Evolutionary conservation across 2,888 invertebrate genomes (phyloP).

Genomic region (Drosophila acutilabella): DNA sequence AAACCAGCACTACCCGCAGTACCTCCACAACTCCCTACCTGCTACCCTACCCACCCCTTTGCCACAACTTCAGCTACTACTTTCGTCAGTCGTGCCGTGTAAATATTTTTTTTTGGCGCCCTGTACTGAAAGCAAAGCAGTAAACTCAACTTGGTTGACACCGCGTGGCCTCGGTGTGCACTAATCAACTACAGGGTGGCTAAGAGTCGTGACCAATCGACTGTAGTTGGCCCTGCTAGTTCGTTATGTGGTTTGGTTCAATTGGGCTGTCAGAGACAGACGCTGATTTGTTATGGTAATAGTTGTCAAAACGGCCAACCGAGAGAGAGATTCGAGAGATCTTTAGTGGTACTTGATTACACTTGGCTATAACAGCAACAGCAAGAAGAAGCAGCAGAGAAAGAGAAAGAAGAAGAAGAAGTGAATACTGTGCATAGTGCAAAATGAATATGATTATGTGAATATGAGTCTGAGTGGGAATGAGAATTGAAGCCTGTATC

Average conservation of each 20-base stretch:
- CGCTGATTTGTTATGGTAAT: constrained; percentile 78
- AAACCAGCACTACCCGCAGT: not conserved
- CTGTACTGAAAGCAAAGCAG: not conserved
- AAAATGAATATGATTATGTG: constrained; percentile 26
- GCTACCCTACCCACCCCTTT: not conserved
- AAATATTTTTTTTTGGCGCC: constrained; percentile 47
- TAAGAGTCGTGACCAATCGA: not conserved
- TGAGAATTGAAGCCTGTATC: not conserved
- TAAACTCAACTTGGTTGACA: not conserved
- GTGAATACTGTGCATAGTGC: constrained; percentile 40
- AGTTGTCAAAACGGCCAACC: constrained; percentile 66
- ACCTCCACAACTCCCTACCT: not conserved
- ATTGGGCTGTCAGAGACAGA: constrained; percentile 76
- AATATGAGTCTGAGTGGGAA: not conserved
- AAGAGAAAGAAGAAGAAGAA: constrained; percentile 26
- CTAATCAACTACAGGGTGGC: not conserved
- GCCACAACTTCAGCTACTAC: not conserved
- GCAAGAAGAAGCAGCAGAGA: constrained; percentile 16
- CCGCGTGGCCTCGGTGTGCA: not conserved
- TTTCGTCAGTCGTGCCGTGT: constrained; percentile 61
- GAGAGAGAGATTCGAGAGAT: constrained; percentile 68
- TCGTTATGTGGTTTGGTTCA: constrained; percentile 53
- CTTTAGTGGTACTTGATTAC: constrained; percentile 76
- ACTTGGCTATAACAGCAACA: constrained; percentile 52
- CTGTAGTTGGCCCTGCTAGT: constrained; percentile 14